Evolutionary conservation across 2,888 invertebrate species (phyloP).

Genomic region (Synanthedon andrenaeformis): DNA sequence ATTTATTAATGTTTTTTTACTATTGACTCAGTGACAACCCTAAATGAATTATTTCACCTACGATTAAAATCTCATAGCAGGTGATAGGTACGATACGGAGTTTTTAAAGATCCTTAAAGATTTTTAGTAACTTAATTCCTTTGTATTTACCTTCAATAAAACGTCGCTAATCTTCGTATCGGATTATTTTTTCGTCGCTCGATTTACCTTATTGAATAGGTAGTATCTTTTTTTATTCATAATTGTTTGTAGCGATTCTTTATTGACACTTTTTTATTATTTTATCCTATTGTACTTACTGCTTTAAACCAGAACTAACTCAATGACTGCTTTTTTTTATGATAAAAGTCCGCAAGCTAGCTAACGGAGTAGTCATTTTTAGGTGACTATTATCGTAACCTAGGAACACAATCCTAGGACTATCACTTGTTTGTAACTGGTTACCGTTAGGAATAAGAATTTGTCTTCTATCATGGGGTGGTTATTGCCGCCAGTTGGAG

Average conservation of each 20-base stretch:
- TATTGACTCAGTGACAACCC: constrained; percentile 15
- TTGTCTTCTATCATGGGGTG: too few species aligned
- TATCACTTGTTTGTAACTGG: too few species aligned
- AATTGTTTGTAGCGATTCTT: neutral
- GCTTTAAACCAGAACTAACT: too few species aligned
- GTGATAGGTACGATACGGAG: constrained; percentile 7
- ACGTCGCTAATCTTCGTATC: constrained; percentile 6
- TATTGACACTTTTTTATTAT: neutral
- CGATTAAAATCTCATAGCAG: neutral
- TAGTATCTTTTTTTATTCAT: neutral
- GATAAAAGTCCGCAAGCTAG: too few species aligned
- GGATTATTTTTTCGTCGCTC: constrained; percentile 7
- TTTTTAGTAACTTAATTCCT: constrained; percentile 19
- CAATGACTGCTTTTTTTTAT: too few species aligned
- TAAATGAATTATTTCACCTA: neutral
- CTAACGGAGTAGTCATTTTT: too few species aligned
- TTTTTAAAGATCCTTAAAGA: constrained; percentile 6
- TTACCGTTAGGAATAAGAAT: too few species aligned
- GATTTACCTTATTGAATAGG: neutral
- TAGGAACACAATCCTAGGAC: too few species aligned
- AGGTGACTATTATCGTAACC: too few species aligned
- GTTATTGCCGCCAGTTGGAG: too few species aligned
- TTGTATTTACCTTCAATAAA: constrained; percentile 14
- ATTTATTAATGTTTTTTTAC: too few species aligned
- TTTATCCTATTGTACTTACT: neutral